Base-by-base conservation (phyloP, 2,888 invertebrate species). In the Folsomia manolachei region DNA sequence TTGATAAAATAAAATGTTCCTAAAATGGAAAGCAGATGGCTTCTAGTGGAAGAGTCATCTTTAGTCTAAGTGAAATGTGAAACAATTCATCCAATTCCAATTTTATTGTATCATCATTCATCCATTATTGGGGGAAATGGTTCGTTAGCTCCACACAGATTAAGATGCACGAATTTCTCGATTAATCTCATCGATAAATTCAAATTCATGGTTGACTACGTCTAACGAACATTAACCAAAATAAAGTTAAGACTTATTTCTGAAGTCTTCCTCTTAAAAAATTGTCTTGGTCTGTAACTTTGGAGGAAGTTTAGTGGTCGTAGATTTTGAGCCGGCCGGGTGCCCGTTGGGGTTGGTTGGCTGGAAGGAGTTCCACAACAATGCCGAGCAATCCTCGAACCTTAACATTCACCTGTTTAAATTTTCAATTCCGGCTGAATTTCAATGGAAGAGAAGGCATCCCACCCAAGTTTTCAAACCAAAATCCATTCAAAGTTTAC, bases 391-490 rank as follows among this genome's bases (percentile, higher is more conserved):
- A 26, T 14, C 23, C 24, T 24, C 67, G 26, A 60, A 56, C 52
- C 67, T 56, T 67, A 67, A 67, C 52, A 24, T 53, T n/a, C 67
- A 67, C 67, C 67, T 67, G 67, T 52, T 39, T 67, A 53, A 56
- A 67, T 21, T 67, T 14, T 67, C 67, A 56, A 67, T 21, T 67
- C 23, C 14, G 21, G n/a, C 67, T 24, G 23, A 2, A 2, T n/a
- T 66, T 66, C 39, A 27, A 52, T 51, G 52, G 67, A 67, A 52
- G 26, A 25, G 62, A 14, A n/a, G n/a, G n/a, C n/a, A n/a, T 56
- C 67, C 67, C 67, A 67, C 67, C 67, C 67, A 67, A 67, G 56
- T 67, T 67, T 56, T 67, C 66, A 66, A 67, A 56, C 7, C 53
- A 19, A 24, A n/a, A n/a, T n/a, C n/a, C n/a, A n/a, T n/a, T n/a